Conservation (phyloP, 2,797 vertebrate genomes). For the Hippocampus kuda region DNA sequence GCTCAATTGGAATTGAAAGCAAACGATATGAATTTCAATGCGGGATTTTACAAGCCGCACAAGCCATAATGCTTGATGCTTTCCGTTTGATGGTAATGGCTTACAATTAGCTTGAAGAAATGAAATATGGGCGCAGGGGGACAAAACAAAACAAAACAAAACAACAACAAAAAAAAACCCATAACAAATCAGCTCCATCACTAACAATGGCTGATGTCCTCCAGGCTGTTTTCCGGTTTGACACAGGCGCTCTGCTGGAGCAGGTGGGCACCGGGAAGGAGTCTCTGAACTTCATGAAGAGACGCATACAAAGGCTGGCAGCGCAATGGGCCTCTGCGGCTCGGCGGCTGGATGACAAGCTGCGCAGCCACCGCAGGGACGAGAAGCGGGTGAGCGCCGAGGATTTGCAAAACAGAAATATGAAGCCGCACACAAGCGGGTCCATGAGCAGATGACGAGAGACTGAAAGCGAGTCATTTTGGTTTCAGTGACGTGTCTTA, state of each 20-base stretch:
- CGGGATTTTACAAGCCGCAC: background rate
- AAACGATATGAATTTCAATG: background rate
- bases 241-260: constrained; percentile 79
- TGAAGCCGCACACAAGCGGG: background rate
- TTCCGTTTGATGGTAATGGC: background rate
- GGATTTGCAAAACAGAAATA: background rate
- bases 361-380: constrained; percentile 64
- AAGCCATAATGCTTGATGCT: constrained; percentile 4
- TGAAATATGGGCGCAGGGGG: background rate
- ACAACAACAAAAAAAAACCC: no score
- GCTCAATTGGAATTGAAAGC: constrained; percentile 7
- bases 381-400: constrained; percentile 75
- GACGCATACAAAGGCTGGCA: constrained; percentile 77
- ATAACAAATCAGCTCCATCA: background rate
- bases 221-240: constrained; percentile 78
- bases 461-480: background rate
- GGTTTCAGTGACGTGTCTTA: background rate
- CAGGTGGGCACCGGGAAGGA: constrained; percentile 88
- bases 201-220: background rate
- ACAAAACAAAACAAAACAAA: background rate
- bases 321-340: constrained; percentile 81
- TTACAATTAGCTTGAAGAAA: background rate
- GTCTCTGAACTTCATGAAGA: constrained; percentile 95
- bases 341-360: constrained; percentile 70
- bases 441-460: background rate